phyloP scores from a whole-genome alignment of 2,797 vertebrate species.

The Rallus crepitans region DNA sequence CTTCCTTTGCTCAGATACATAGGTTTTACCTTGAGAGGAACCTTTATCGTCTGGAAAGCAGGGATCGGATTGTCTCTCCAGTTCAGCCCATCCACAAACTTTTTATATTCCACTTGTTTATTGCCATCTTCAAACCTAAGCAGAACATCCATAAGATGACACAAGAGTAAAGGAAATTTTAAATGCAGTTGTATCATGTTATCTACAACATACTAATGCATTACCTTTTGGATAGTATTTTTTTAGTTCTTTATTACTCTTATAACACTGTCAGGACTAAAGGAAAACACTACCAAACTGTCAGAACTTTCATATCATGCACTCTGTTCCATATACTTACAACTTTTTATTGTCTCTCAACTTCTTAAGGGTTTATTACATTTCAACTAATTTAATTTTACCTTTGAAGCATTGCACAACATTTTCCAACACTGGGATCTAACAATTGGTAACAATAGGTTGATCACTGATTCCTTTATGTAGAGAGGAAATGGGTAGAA shows the following conservation, averaged over 20 bases:
- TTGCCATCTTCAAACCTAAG: conserved; percentile 84
- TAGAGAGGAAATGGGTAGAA: neutral
- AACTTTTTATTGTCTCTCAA: neutral
- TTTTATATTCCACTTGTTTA: conserved; percentile 85
- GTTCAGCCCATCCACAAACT: conserved; percentile 85
- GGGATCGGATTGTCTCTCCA: conserved; percentile 83
- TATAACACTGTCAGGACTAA: neutral
- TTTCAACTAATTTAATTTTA: neutral
- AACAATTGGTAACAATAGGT: too few relatives aligned
- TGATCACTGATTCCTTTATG: neutral
- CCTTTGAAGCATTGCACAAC: neutral
- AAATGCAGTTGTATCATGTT: neutral
- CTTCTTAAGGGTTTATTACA: neutral
- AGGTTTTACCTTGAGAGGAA: conserved; percentile 82
- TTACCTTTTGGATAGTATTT: neutral
- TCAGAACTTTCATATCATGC: neutral
- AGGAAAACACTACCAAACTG: neutral
- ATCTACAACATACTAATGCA: neutral
- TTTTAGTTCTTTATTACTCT: neutral
- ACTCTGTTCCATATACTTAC: neutral
- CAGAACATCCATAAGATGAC: conserved; percentile 38
- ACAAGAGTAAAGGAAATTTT: neutral
- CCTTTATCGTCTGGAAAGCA: conserved; percentile 53
- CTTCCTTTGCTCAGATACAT: neutral
- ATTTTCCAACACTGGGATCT: neutral